These are phyloP conservation scores for Bovichtus diacanthus DNA, from an alignment of 2,797 vertebrate species.

Conservation along the genomic window DNA sequence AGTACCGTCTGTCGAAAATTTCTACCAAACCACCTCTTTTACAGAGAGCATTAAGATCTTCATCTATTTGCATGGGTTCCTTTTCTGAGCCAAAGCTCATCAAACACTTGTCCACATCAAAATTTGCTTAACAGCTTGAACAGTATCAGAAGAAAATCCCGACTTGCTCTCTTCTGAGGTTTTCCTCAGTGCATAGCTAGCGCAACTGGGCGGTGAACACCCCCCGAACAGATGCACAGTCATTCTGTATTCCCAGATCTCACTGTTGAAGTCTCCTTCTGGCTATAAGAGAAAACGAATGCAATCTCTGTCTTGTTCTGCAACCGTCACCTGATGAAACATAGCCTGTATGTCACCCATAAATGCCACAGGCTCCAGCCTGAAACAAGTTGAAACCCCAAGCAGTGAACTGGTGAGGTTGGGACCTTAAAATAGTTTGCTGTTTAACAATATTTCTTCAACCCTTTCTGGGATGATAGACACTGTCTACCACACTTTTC, in stretches of 20 bases:
- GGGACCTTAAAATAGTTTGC: neutral
- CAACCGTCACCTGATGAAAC: neutral
- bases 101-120: too few relatives aligned
- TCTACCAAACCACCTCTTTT: conserved; percentile 31
- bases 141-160: neutral
- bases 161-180: neutral
- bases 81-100: neutral
- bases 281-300: neutral
- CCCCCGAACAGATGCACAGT: neutral
- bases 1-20: too few relatives aligned
- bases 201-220: neutral
- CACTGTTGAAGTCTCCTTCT: neutral
- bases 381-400: neutral
- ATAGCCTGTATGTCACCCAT: neutral
- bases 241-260: neutral
- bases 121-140: conserved; percentile 9
- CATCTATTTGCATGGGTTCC: neutral
- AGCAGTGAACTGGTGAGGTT: neutral
- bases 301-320: neutral
- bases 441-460: neutral
- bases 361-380: neutral
- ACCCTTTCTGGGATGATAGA: neutral
- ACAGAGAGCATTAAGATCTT: conserved; percentile 5
- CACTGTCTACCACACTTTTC: neutral
- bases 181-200: neutral